Percentiles rank a stretch among this genome's conserved stretches.
Evolutionary conservation across 2,113 vertebrate genomes (phyloP).

Genomic region (Chloropsis cyanopogon): DNA sequence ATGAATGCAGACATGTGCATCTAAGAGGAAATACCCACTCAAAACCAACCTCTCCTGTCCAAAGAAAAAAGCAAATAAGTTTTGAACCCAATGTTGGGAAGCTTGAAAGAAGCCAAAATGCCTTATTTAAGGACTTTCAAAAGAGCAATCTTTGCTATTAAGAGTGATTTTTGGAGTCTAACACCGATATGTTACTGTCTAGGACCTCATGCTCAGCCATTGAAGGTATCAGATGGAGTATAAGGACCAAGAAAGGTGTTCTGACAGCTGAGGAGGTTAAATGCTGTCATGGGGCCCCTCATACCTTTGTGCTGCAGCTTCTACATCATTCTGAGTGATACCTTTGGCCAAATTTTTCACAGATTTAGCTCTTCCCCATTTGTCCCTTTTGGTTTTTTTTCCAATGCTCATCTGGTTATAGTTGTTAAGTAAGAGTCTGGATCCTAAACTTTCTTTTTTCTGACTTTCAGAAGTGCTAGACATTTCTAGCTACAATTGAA

Average conservation of each 20-base stretch:
- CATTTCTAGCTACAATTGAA: not conserved
- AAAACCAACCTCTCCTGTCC: not conserved
- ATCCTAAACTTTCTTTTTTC: not conserved
- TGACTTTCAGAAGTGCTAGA: slow-evolving; percentile 7
- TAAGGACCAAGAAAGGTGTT: not conserved
- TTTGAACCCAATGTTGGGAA: not conserved
- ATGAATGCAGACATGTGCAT: rapidly evolving
- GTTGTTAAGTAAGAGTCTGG: not conserved
- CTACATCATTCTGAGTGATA: not conserved
- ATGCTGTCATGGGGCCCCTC: not conserved
- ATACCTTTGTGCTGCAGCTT: rapidly evolving
- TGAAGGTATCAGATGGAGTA: not conserved
- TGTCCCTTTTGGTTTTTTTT: not conserved
- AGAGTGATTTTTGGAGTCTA: not conserved
- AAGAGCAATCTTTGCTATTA: not conserved
- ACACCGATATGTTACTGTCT: not conserved
- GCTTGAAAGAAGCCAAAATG: not conserved
- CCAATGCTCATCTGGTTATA: not conserved
- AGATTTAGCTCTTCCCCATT: not conserved
- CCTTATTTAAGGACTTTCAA: not conserved
- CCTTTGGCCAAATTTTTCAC: not conserved
- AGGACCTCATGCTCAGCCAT: not conserved
- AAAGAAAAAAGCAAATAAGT: not conserved
- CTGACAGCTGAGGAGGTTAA: not conserved
- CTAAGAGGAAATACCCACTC: too few species aligned